A percentile compares a stretch with the other conserved stretches of the same genome.
Evolutionary conservation across 2,797 vertebrate genomes (phyloP).

Genomic region (Crossoptilon crossoptilon): DNA sequence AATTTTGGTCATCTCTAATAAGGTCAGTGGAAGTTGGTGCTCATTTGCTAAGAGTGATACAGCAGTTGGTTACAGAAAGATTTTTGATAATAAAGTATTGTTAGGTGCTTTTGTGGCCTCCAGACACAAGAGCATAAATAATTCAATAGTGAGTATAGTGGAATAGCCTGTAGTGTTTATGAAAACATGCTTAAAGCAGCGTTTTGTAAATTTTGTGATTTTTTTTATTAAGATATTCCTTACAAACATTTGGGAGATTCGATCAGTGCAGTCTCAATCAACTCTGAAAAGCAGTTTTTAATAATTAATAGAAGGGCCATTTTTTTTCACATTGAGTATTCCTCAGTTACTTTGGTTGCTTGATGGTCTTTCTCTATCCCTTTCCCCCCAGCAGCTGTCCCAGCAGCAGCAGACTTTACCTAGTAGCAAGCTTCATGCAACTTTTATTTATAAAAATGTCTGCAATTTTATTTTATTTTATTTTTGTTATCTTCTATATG

Average conservation of each 20-base stretch:
- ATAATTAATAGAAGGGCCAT: slow-evolving; percentile 11
- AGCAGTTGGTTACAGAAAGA: background rate
- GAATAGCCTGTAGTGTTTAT: background rate
- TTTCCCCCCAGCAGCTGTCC: slow-evolving; percentile 5
- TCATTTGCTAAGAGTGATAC: background rate
- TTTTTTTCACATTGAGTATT: background rate
- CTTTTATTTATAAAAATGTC: background rate
- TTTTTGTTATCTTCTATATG: background rate
- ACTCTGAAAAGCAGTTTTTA: slow-evolving; percentile 16
- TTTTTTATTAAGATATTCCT: slow-evolving; percentile 8
- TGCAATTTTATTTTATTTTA: background rate
- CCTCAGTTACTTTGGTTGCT: background rate
- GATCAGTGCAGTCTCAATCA: background rate
- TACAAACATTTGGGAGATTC: background rate
- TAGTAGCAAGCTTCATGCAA: background rate
- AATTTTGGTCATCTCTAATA: background rate
- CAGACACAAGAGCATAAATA: background rate
- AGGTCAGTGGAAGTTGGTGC: background rate
- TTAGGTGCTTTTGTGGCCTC: background rate
- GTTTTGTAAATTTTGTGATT: background rate
- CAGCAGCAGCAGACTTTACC: background rate
- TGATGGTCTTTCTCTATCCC: background rate
- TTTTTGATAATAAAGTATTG: background rate
- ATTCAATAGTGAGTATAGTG: background rate
- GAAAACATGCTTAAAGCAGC: background rate